Conservation (phyloP, 1,140 invertebrate genomes). For the Acromyrmex echinatior region DNA sequence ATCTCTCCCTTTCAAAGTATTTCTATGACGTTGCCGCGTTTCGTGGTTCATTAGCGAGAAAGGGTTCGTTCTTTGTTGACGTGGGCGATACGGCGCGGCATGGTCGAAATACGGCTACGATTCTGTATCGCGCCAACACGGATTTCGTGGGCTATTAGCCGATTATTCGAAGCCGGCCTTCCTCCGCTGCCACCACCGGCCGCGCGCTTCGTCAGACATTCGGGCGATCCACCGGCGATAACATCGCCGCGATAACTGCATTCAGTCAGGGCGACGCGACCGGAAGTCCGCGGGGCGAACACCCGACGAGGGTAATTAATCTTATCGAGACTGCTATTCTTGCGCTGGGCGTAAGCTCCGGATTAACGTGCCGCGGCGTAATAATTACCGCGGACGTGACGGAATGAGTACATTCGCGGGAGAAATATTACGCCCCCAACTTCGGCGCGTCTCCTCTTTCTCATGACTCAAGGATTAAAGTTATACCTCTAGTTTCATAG, state of each 20-base stretch:
- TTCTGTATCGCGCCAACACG: constrained; percentile 65
- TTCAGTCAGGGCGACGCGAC: constrained; percentile 49
- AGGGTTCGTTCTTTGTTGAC: constrained; percentile 74
- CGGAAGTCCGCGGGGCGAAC: constrained; percentile 43
- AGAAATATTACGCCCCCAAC: constrained; percentile 46
- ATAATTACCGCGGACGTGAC: constrained; percentile 60
- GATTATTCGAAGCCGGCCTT: constrained; percentile 62
- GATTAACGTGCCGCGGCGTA: constrained; percentile 59
- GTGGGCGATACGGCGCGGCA: constrained; percentile 64
- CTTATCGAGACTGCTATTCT: constrained; percentile 63
- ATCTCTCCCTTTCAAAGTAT: constrained; percentile 73
- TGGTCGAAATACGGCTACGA: constrained; percentile 67
- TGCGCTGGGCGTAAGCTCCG: constrained; percentile 34
- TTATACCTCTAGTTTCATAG: constrained; percentile 2
- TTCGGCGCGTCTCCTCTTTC: not conserved
- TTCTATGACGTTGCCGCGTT: constrained; percentile 78
- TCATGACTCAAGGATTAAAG: constrained; percentile 3
- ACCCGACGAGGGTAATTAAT: constrained; percentile 58
- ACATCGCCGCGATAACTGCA: constrained; percentile 46
- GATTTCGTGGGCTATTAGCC: constrained; percentile 70
- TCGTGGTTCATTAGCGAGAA: constrained; percentile 78
- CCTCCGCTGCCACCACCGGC: constrained; percentile 13
- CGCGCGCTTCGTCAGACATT: constrained; percentile 47
- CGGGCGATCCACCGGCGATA: constrained; percentile 63
- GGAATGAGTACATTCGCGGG: constrained; percentile 53